phyloP scores from a whole-genome alignment of 2,888 invertebrate species.

The Hirtodrosophila duncani region DNA sequence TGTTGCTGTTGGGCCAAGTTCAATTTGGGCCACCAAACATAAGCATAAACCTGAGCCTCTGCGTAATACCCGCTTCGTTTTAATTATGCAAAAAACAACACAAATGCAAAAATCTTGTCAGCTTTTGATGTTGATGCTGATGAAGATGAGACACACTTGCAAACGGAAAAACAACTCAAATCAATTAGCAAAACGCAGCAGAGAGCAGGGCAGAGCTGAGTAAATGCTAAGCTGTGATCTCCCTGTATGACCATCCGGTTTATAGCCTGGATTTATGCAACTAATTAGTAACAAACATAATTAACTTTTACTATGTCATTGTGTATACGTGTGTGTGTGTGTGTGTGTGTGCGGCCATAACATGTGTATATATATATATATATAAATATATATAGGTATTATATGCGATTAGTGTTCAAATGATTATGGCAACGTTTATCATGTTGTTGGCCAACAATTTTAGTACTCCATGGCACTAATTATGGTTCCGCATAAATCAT shows the following conservation, averaged over 20 bases:
- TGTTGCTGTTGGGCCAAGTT: too few species aligned
- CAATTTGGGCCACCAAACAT: too few species aligned
- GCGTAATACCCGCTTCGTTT: slow-evolving; percentile 43
- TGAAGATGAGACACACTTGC: slow-evolving; percentile 48
- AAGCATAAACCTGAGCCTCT: too few species aligned
- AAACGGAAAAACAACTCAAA: slow-evolving; percentile 55
- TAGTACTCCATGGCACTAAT: slow-evolving; percentile 27
- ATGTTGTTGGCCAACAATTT: too few species aligned
- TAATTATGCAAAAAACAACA: slow-evolving; percentile 54
- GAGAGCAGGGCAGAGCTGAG: not conserved
- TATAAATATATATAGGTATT: slow-evolving; percentile 33
- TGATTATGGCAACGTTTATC: slow-evolving; percentile 6
- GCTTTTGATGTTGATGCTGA: slow-evolving; percentile 15
- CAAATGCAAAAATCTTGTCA: slow-evolving; percentile 67
- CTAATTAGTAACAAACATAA: slow-evolving; percentile 59
- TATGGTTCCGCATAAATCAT: slow-evolving; percentile 62
- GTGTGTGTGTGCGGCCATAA: too few species aligned
- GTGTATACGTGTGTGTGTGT: too few species aligned
- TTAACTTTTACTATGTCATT: slow-evolving; percentile 29
- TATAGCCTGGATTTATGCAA: slow-evolving; percentile 65
- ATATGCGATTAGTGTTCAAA: slow-evolving; percentile 12
- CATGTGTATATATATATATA: slow-evolving; percentile 19
- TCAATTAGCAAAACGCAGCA: slow-evolving; percentile 51
- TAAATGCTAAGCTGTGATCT: not conserved
- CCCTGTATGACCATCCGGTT: slow-evolving; percentile 43